These are phyloP conservation scores for Myotis davidii DNA, from an alignment of 2,113 vertebrate species.

Conservation along the genomic window DNA sequence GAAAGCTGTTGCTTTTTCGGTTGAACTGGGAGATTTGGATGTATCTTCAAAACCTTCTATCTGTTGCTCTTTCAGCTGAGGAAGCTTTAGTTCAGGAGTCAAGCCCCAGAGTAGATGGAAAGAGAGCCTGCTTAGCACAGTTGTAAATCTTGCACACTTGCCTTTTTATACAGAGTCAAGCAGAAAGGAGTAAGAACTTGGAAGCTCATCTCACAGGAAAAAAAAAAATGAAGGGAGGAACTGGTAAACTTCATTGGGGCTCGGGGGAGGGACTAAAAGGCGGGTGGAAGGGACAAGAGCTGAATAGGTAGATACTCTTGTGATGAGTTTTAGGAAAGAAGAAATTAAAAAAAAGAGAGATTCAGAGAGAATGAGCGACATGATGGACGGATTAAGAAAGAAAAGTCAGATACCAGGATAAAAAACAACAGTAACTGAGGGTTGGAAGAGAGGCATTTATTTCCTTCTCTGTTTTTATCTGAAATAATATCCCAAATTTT, in stretches of 20 bases:
- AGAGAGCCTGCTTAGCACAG: conserved; percentile 8
- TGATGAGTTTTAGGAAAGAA: background rate
- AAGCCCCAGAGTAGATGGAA: conserved; percentile 2
- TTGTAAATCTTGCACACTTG: conserved; percentile 45
- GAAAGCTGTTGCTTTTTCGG: background rate
- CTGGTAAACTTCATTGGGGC: background rate
- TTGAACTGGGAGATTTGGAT: conserved; percentile 20
- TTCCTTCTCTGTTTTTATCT: conserved; percentile 17
- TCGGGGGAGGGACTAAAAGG: background rate
- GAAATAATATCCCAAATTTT: conserved; percentile 16
- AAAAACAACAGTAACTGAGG: background rate
- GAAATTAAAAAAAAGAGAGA: background rate
- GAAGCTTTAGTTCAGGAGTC: conserved; percentile 28
- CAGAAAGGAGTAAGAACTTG: conserved; percentile 35
- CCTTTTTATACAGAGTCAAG: conserved; percentile 22
- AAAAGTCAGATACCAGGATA: background rate
- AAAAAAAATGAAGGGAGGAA: background rate
- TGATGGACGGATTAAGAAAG: background rate
- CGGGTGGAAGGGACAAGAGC: background rate
- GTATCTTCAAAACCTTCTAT: conserved; percentile 13
- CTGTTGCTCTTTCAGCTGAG: conserved; percentile 46
- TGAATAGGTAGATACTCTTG: background rate
- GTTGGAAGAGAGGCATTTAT: background rate
- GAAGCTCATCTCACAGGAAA: background rate
- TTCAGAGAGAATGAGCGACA: background rate